Evolutionary conservation across 1,140 invertebrate species (phyloP).

Genomic region (Drosophila sturtevanti): DNA sequence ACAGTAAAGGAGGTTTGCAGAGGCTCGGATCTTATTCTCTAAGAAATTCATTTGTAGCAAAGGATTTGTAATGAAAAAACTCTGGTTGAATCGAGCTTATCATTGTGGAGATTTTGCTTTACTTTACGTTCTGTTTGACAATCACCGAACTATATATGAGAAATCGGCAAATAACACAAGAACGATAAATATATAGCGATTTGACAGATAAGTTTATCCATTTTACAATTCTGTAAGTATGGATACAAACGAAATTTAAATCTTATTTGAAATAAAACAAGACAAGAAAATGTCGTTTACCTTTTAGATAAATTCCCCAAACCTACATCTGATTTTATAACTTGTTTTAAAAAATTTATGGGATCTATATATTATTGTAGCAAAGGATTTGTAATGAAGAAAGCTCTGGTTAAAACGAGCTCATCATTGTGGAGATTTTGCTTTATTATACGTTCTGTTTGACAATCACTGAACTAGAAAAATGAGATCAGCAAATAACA

Average conservation of each 20-base stretch:
- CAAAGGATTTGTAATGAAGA: constrained; percentile 17
- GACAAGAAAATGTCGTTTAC: no score
- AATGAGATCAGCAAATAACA: constrained; percentile 50
- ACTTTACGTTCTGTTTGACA: constrained; percentile 39
- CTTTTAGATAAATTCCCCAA: no score
- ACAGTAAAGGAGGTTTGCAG: constrained; percentile 23
- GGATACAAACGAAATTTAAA: no score
- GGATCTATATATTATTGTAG: constrained; percentile 16
- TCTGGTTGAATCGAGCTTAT: neutral
- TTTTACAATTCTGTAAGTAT: no score
- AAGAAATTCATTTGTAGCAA: neutral
- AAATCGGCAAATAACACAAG: constrained; percentile 32
- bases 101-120: constrained; percentile 21
- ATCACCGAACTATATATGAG: constrained; percentile 6
- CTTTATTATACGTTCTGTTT: constrained; percentile 30
- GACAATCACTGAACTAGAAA: constrained; percentile 23
- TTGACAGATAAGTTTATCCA: neutral
- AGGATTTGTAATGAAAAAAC: constrained; percentile 11
- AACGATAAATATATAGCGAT: neutral
- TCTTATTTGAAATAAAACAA: neutral
- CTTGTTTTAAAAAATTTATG: no score
- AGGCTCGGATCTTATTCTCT: constrained; percentile 23
- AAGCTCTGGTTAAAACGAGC: neutral
- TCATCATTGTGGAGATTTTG: constrained; percentile 15
- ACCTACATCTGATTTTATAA: no score